Evolutionary conservation across 2,888 invertebrate genomes (phyloP).

Genomic region (Drosophila nigricruria): DNA sequence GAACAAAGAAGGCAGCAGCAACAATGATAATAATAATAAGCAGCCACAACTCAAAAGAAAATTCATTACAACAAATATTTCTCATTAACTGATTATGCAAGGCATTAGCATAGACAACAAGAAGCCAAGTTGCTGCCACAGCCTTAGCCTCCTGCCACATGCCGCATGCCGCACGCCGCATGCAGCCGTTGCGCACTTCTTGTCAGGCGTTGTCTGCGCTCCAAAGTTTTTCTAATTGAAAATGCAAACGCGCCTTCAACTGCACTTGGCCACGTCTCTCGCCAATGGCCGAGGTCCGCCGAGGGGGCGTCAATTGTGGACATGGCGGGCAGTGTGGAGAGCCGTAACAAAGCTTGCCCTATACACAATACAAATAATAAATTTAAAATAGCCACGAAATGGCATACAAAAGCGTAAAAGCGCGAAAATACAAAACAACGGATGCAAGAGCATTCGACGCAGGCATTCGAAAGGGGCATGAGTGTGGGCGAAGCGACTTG

Average conservation of each 20-base stretch:
- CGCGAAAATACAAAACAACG: constrained; percentile 74
- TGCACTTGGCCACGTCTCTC: constrained; percentile 39
- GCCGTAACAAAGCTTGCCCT: constrained; percentile 36
- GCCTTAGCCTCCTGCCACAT: constrained; percentile 16
- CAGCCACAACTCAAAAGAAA: constrained; percentile 69
- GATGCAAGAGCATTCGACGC: constrained; percentile 27
- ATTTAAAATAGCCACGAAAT: constrained; percentile 78
- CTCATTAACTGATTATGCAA: constrained; percentile 80
- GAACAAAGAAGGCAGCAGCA: constrained; percentile 53
- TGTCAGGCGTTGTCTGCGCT: constrained; percentile 66
- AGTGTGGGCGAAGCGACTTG: background rate
- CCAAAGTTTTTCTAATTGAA: constrained; percentile 79
- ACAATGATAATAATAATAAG: constrained; percentile 51
- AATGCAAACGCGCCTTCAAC: constrained; percentile 69
- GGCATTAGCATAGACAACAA: constrained; percentile 72
- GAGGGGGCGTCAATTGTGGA: constrained; percentile 37
- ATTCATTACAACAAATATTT: constrained; percentile 78
- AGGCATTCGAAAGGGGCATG: constrained; percentile 15
- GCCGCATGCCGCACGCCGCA: background rate
- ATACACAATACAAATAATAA: constrained; percentile 76
- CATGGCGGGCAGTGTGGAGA: background rate
- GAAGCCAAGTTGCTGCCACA: constrained; percentile 49
- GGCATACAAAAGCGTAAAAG: constrained; percentile 70
- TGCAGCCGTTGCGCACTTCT: constrained; percentile 50
- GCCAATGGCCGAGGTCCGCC: constrained; percentile 8